These are phyloP conservation scores for Coreius guichenoti DNA, from an alignment of 2,797 vertebrate species.

Conservation along the genomic window DNA sequence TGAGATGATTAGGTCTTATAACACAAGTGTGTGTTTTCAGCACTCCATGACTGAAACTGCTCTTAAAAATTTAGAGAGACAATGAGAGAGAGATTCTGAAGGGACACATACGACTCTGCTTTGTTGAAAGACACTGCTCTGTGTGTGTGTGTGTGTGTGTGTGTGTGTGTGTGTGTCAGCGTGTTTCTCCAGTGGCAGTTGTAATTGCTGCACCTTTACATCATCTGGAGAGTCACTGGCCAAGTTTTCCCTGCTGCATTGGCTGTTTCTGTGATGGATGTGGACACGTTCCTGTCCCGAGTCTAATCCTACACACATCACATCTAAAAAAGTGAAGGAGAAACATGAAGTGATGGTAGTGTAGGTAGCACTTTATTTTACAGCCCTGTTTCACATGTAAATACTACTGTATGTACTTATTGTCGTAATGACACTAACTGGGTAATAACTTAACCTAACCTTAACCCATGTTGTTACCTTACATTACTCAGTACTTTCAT, in stretches of 20 bases:
- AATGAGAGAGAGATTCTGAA: neutral
- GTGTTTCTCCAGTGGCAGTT: neutral
- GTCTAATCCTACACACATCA: neutral
- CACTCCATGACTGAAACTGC: neutral
- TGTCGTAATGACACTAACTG: too few relatives aligned
- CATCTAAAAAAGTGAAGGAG: neutral
- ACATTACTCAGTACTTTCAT: too few relatives aligned
- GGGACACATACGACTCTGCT: neutral
- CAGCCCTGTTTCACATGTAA: too few relatives aligned
- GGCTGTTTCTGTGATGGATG: conserved; percentile 15
- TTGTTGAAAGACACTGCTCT: neutral
- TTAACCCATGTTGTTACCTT: too few relatives aligned
- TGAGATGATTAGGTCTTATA: neutral
- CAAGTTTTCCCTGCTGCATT: conserved; percentile 1
- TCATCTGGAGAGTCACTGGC: conserved; percentile 32
- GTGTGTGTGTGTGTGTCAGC: conserved; percentile 21
- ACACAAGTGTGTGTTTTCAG: conserved; percentile 15
- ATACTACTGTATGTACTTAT: too few relatives aligned
- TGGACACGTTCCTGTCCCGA: neutral
- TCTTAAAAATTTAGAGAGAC: neutral
- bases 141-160: neutral
- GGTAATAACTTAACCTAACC: too few relatives aligned
- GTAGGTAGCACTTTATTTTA: too few relatives aligned
- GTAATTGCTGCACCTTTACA: conserved; percentile 53
- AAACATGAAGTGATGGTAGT: neutral